These are phyloP conservation scores for Pteronotus mesoamericanus DNA, from an alignment of 2,797 vertebrate genomes.

Conservation along the genomic window DNA sequence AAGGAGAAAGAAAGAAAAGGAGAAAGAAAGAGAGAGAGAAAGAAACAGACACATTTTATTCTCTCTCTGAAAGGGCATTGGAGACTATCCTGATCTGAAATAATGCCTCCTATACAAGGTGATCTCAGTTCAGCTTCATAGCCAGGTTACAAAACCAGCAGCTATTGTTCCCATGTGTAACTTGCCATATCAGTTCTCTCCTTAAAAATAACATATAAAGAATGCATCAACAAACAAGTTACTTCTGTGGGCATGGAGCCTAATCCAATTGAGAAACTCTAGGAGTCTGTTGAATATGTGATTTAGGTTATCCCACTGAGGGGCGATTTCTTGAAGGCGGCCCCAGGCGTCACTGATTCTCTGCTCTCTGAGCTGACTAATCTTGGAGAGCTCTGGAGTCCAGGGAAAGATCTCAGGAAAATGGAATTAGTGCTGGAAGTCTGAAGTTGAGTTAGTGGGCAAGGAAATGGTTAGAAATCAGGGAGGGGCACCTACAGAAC, in stretches of 20 bases:
- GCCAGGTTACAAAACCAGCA: neutral
- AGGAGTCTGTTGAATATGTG: neutral
- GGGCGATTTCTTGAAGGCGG: neutral
- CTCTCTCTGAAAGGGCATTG: neutral
- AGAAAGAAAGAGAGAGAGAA: too few species aligned
- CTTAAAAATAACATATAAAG: neutral
- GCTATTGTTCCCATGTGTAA: neutral
- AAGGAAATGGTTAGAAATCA: neutral
- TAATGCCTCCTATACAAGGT: neutral
- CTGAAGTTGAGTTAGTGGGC: neutral
- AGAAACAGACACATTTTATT: neutral
- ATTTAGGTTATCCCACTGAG: neutral
- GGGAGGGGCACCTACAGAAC: fast-evolving
- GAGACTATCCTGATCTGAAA: neutral
- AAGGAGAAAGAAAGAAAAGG: too few species aligned
- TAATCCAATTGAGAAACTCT: neutral
- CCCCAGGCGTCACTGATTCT: neutral
- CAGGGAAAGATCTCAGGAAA: neutral
- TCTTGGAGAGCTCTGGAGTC: neutral
- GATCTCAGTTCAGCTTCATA: neutral
- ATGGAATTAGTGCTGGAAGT: neutral
- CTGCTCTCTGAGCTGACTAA: neutral
- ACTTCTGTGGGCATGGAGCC: neutral
- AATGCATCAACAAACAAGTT: neutral
- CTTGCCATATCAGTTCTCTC: neutral